Base-by-base conservation (phyloP, 2,113 vertebrate species). In the Vulpes vulpes region DNA sequence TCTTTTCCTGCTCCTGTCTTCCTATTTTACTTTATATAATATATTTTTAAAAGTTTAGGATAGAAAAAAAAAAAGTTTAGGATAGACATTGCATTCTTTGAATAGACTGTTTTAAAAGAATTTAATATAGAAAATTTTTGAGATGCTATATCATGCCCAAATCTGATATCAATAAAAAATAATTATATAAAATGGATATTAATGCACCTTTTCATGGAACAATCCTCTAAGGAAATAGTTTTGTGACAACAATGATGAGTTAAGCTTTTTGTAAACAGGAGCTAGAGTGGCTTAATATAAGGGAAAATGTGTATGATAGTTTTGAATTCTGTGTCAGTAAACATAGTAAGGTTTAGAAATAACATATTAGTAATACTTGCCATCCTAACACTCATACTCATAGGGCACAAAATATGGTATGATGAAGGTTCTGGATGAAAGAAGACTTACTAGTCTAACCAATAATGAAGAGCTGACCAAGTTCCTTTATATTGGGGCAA, bases 101-200 rank as follows among this genome's bases (percentile, higher is more conserved):
- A 81, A n/a, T 43, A 65, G 76, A 64, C 64, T 23, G 30, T 82
- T 83, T 93, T 51, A 84, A 83, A 38, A 53, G 7, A 89, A 89
- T 60, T 93, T 83, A 60, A 1, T 67, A 23, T 67, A 67, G 38
- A 71, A 65, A 60, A 27, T 60, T 76, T 76, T 82, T 83, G 51
- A 60, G 59, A 35, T 93, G 4, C 38, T 89, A 19, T 89, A 4
- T 93, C 35, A 83, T 83, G 53, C 65, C 57, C 65, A 81, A 82
- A 73, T 79, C 43, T 57, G 38, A 38, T 32, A 23, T 71, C 27
- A 94, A 64, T 85, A 6, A 79, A 94, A 80, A 90, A 14, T 55
- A 59, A 62, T 81, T 87, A 91, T 71, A 67, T 86, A 20, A 81
- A 79, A 73, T 76, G 83, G 57, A 20, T 87, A 20, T 51, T 96